A percentile compares a stretch with the other conserved stretches of the same genome.
These are phyloP conservation scores for Anthopleura xanthogrammica DNA, from an alignment of 92 coral and sea anemone genomes.

Conservation along the genomic window DNA sequence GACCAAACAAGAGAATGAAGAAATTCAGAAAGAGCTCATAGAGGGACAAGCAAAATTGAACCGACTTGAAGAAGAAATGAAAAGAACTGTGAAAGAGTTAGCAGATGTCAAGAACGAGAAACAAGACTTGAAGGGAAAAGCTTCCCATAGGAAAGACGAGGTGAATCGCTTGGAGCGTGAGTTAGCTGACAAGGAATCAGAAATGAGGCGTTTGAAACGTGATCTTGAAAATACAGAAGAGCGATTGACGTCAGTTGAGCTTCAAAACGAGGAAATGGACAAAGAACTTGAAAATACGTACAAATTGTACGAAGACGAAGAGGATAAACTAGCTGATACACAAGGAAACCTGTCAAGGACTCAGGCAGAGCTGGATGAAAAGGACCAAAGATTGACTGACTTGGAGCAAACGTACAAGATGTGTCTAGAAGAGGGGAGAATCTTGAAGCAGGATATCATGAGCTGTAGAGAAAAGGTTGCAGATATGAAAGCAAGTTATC, in stretches of 20 bases:
- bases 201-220: slow-evolving; percentile 44
- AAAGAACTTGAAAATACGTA: slow-evolving; percentile 49
- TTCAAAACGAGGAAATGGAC: slow-evolving; percentile 41
- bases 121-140: slow-evolving; percentile 48
- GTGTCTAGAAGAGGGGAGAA: slow-evolving; percentile 54
- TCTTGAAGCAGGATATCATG: slow-evolving; percentile 52
- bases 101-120: slow-evolving; percentile 58
- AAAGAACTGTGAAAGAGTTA: slow-evolving; percentile 58
- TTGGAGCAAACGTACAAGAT: slow-evolving; percentile 37
- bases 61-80: slow-evolving; percentile 56
- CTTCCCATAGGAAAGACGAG: slow-evolving; percentile 55
- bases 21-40: slow-evolving; percentile 58
- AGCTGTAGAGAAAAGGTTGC: slow-evolving; percentile 34
- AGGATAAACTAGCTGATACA: slow-evolving; percentile 43
- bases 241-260: slow-evolving; percentile 46
- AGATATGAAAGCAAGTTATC: slow-evolving; percentile 44
- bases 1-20: slow-evolving; percentile 68
- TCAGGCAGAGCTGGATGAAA: slow-evolving; percentile 56
- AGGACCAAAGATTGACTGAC: slow-evolving; percentile 40
- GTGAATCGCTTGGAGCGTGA: slow-evolving; percentile 53
- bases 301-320: slow-evolving; percentile 46
- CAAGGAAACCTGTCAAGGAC: slow-evolving; percentile 51
- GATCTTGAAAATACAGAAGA: slow-evolving; percentile 56
- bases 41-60: slow-evolving; percentile 56
- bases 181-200: slow-evolving; percentile 49